Percentiles rank a stretch among this genome's conserved stretches.
Conservation (phyloP, 2,113 vertebrate species). For the Galeopterus variegatus region DNA sequence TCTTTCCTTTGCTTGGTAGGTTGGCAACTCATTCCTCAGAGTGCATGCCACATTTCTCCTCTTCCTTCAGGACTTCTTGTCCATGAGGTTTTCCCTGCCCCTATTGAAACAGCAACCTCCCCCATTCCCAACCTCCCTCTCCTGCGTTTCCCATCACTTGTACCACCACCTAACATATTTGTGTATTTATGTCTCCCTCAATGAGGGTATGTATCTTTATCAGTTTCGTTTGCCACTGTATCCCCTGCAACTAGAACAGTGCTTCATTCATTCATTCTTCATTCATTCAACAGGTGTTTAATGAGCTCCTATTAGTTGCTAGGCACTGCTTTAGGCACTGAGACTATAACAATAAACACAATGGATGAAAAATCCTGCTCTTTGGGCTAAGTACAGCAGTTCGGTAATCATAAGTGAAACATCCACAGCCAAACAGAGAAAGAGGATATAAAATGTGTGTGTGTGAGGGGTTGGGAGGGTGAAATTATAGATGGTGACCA, state of each 20-base stretch:
- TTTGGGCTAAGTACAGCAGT: not conserved
- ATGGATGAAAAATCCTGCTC: not conserved
- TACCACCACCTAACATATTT: not conserved
- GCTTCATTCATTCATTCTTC: not conserved
- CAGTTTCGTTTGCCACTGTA: not conserved
- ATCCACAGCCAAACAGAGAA: not conserved
- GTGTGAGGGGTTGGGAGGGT: not conserved
- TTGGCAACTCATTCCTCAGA: not conserved
- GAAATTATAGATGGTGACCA: not conserved
- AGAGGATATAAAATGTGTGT: not conserved
- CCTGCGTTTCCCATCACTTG: not conserved
- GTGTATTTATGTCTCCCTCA: not conserved
- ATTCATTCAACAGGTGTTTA: not conserved
- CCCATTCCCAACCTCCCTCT: not conserved
- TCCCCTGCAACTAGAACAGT: not conserved
- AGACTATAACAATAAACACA: not conserved
- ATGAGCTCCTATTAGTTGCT: not conserved
- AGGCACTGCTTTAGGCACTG: not conserved
- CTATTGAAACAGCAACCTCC: not conserved
- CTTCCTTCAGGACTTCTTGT: not conserved
- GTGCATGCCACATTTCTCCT: rapidly evolving
- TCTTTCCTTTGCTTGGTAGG: not conserved
- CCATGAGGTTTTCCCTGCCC: not conserved
- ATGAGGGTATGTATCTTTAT: not conserved
- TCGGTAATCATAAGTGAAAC: not conserved